Conservation (phyloP, 2,113 vertebrate species). For the Paradoxurus hermaphroditus region DNA sequence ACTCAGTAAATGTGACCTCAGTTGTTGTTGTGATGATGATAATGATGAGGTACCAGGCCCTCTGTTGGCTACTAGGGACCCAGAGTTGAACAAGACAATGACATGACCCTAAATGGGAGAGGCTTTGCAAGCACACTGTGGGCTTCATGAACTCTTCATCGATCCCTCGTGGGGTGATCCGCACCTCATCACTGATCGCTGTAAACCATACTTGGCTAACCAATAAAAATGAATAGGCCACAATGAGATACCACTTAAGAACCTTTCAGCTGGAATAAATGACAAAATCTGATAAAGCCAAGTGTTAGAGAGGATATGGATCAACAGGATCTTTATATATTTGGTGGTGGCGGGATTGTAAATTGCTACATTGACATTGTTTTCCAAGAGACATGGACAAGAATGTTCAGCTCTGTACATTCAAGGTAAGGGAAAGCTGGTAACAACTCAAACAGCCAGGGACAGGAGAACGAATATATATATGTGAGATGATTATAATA, state of each 20-base stretch:
- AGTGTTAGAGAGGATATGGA: not conserved
- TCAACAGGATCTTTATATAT: not conserved
- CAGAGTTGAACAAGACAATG: not conserved
- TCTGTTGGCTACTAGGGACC: not conserved
- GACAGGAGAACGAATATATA: not conserved
- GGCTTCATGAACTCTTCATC: not conserved
- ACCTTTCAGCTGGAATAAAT: not conserved
- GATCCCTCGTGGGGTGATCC: not conserved
- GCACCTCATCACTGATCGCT: not conserved
- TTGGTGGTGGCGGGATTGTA: not conserved
- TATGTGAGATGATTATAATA: not conserved
- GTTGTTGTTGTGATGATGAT: not conserved
- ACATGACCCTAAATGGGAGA: not conserved
- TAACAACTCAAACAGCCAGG: not conserved
- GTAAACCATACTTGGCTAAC: not conserved
- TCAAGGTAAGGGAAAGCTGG: not conserved
- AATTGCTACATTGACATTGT: not conserved
- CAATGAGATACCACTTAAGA: not conserved
- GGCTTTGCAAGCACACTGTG: not conserved
- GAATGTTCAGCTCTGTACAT: not conserved
- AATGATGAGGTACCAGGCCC: not conserved
- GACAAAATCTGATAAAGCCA: not conserved
- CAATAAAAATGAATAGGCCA: not conserved
- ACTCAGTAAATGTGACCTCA: not conserved
- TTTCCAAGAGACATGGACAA: not conserved